phyloP scores from a whole-genome alignment of 1,140 invertebrate genomes.

The Mesaphorura yosii region DNA sequence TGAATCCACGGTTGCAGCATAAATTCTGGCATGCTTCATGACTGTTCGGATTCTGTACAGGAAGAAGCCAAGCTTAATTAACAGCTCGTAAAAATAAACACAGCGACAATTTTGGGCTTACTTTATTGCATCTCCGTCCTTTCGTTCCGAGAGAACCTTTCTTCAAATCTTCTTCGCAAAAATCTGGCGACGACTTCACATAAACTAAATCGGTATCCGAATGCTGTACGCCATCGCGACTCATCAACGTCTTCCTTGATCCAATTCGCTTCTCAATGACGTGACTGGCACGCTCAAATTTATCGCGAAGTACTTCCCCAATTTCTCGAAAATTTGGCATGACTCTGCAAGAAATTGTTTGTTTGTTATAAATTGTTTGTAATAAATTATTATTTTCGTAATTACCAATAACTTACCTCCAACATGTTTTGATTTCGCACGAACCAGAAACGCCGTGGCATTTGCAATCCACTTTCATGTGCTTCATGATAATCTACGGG shows the following conservation, averaged over 20 bases:
- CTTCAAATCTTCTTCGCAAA: slow-evolving; percentile 41
- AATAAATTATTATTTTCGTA: too few species aligned
- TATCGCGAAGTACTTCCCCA: slow-evolving; percentile 37
- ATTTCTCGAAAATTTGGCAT: slow-evolving; percentile 41
- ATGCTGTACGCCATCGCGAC: slow-evolving; percentile 23
- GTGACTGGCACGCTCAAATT: slow-evolving; percentile 38
- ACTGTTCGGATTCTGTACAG: slow-evolving; percentile 6
- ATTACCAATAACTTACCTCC: too few species aligned
- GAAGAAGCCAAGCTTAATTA: background rate
- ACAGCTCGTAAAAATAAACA: too few species aligned
- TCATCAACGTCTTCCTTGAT: slow-evolving; percentile 29
- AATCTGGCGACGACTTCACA: slow-evolving; percentile 44
- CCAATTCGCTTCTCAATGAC: slow-evolving; percentile 34
- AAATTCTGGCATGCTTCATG: slow-evolving; percentile 17
- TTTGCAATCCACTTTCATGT: slow-evolving; percentile 49
- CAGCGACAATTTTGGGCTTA: slow-evolving; percentile 4
- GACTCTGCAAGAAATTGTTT: too few species aligned
- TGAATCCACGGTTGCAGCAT: slow-evolving; percentile 23
- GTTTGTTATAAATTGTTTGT: too few species aligned
- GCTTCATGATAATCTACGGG: slow-evolving; percentile 42
- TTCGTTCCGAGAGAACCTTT: slow-evolving; percentile 50
- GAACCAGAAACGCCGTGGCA: slow-evolving; percentile 57
- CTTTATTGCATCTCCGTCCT: slow-evolving; percentile 40
- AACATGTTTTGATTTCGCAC: slow-evolving; percentile 53
- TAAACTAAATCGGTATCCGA: slow-evolving; percentile 41